Evolutionary conservation across 2,113 vertebrate genomes (phyloP).

Genomic region (Geococcyx californianus): DNA sequence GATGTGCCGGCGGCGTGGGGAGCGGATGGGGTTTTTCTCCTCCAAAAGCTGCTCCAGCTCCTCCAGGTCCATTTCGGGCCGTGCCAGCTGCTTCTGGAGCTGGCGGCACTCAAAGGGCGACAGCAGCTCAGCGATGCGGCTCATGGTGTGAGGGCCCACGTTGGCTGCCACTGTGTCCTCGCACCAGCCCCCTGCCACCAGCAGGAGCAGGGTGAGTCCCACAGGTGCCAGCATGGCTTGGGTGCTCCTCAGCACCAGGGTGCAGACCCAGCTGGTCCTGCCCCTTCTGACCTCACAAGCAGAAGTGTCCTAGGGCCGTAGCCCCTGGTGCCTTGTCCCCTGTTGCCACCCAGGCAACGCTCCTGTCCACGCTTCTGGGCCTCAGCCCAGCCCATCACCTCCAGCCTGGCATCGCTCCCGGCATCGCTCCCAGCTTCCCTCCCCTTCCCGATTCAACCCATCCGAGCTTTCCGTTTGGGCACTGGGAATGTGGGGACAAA

Average conservation of each 20-base stretch:
- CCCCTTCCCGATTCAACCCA: background rate
- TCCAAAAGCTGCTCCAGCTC: background rate
- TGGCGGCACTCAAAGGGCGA: slow-evolving; percentile 61
- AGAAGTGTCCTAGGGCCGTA: fast-evolving
- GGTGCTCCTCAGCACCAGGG: fast-evolving
- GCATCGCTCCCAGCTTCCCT: background rate
- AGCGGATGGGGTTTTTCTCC: background rate
- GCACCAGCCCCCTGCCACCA: fast-evolving
- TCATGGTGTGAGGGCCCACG: slow-evolving; percentile 66
- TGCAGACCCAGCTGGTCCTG: background rate
- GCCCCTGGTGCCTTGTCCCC: fast-evolving
- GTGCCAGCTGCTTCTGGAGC: slow-evolving; percentile 12
- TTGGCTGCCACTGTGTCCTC: slow-evolving; percentile 12
- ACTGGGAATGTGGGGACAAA: background rate
- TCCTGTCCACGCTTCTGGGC: fast-evolving
- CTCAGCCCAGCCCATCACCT: background rate
- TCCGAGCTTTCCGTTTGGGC: fast-evolving
- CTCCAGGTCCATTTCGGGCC: background rate
- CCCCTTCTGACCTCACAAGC: background rate
- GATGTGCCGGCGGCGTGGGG: background rate
- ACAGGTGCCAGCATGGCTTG: fast-evolving
- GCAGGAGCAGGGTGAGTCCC: background rate
- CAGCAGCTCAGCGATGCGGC: slow-evolving; percentile 68
- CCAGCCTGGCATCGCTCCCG: background rate
- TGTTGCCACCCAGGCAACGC: background rate